Percentiles rank a stretch among this genome's conserved stretches.
These are phyloP conservation scores for Protaetia brevitarsis DNA, from an alignment of 1,140 invertebrate species.

Conservation along the genomic window DNA sequence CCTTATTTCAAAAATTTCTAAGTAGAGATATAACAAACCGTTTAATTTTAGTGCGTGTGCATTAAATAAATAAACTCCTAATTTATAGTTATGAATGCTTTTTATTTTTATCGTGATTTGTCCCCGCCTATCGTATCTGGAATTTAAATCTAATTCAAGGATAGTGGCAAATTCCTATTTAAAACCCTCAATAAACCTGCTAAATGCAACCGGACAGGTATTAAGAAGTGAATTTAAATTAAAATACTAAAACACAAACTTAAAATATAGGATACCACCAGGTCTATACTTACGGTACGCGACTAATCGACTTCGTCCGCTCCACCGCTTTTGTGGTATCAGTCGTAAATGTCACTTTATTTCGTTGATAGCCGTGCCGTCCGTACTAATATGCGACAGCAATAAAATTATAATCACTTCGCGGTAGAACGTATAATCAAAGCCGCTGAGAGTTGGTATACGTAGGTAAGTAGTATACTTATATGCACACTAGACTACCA, in stretches of 20 bases:
- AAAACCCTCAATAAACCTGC: conserved; percentile 4
- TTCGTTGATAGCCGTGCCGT: neutral
- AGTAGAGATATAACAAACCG: no score
- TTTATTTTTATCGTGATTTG: no score
- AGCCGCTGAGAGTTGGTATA: neutral
- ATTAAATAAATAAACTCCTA: no score
- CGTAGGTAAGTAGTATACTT: neutral
- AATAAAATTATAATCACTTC: conserved; percentile 6
- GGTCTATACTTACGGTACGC: neutral
- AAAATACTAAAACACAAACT: neutral
- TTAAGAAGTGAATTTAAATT: conserved; percentile 10
- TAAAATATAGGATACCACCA: neutral
- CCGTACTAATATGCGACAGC: neutral
- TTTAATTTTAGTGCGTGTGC: no score
- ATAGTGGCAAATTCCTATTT: neutral
- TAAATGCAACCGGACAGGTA: neutral
- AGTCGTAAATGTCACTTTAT: conserved; percentile 9
- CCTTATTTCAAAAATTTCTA: no score
- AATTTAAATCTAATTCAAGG: no score
- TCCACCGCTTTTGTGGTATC: neutral
- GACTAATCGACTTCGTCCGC: neutral
- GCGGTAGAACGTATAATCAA: neutral
- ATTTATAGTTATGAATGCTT: no score
- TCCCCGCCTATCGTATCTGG: no score
- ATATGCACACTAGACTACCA: no score